Evolutionary conservation across 2,888 invertebrate genomes (phyloP).

Genomic region (Phasia obesa): DNA sequence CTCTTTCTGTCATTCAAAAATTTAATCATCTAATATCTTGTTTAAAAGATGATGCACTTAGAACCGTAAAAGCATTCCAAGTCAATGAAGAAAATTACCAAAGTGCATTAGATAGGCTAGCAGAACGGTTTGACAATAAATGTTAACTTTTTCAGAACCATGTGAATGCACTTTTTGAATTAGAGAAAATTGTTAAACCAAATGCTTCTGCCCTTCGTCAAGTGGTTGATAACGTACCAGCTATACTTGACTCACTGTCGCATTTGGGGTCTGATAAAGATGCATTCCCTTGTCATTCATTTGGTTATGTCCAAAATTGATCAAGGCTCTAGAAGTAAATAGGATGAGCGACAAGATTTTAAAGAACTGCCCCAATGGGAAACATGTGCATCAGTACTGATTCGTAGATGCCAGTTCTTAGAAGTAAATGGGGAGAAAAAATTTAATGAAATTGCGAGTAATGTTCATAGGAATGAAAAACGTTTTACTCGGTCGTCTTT

Average conservation of each 20-base stretch:
- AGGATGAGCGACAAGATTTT: not conserved
- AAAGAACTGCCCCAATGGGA: too few species aligned
- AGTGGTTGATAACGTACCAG: not conserved
- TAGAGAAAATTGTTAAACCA: not conserved
- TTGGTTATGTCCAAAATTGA: conserved; percentile 16
- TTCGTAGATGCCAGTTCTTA: conserved; percentile 16
- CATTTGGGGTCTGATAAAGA: not conserved
- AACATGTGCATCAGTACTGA: too few species aligned
- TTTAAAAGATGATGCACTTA: conserved; percentile 6
- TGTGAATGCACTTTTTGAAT: not conserved
- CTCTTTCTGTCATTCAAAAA: not conserved
- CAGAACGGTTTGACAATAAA: conserved; percentile 1
- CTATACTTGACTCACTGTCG: not conserved
- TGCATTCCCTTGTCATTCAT: conserved; percentile 3
- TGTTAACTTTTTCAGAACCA: not conserved
- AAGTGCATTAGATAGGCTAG: conserved; percentile 1
- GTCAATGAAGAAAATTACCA: conserved; percentile 16
- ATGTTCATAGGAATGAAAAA: not conserved
- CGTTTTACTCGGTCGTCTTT: not conserved
- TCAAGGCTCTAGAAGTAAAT: not conserved
- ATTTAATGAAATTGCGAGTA: not conserved
- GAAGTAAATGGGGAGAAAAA: conserved; percentile 3
- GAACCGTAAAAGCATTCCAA: conserved; percentile 11
- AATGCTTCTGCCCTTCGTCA: not conserved
- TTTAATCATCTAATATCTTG: conserved; percentile 11